A percentile compares a stretch with the other conserved stretches of the same genome.
These are phyloP conservation scores for Taphrorychus bicolor DNA, from an alignment of 2,888 invertebrate genomes.

Conservation along the genomic window DNA sequence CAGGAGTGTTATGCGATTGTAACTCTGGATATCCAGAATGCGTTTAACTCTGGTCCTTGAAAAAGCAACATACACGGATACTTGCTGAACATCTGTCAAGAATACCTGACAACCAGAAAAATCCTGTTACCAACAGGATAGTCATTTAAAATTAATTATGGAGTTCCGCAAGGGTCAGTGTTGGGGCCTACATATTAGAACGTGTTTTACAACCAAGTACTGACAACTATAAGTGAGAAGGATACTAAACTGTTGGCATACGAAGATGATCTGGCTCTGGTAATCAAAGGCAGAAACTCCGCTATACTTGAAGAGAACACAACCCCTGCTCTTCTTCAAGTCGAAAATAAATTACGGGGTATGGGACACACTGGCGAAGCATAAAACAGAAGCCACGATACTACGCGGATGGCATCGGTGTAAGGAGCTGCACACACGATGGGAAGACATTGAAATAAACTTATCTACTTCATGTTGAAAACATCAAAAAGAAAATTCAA, in stretches of 20 bases:
- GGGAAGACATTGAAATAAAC: not conserved
- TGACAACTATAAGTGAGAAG: not conserved
- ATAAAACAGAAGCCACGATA: not conserved
- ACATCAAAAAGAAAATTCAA: not conserved
- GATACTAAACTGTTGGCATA: not conserved
- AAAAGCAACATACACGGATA: not conserved
- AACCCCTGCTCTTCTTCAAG: not conserved
- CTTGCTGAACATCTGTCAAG: not conserved
- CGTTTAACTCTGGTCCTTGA: not conserved
- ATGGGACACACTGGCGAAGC: not conserved
- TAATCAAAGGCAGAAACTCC: not conserved
- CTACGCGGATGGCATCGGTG: not conserved
- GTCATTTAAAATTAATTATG: not conserved
- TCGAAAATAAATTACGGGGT: not conserved
- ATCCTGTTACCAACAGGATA: not conserved
- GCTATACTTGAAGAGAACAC: not conserved
- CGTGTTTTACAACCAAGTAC: not conserved
- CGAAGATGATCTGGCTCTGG: conserved; percentile 1
- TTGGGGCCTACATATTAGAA: not conserved
- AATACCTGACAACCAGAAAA: not conserved
- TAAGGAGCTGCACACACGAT: not conserved
- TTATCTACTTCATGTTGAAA: not conserved
- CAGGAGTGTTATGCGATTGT: not conserved
- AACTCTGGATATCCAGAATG: too few relatives aligned
- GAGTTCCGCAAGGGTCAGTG: not conserved